These are phyloP conservation scores for Hemistola chrysoprasaria DNA, from an alignment of 2,888 invertebrate genomes.

Conservation along the genomic window DNA sequence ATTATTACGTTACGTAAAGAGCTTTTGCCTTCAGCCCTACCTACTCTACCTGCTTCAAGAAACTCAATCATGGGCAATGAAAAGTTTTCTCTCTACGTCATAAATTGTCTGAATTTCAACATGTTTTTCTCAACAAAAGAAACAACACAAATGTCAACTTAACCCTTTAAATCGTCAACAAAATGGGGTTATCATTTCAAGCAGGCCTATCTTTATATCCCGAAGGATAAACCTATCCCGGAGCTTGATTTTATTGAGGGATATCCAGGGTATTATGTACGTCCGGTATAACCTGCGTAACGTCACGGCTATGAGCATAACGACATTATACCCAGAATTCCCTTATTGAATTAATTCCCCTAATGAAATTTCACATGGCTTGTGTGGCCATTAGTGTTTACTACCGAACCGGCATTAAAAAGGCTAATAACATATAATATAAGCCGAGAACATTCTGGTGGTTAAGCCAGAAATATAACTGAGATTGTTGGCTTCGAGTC, in stretches of 20 bases:
- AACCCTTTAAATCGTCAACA: constrained; percentile 3
- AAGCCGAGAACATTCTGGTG: constrained; percentile 9
- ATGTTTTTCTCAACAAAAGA: constrained; percentile 10
- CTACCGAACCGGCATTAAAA: constrained; percentile 29
- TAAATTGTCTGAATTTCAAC: too few species aligned
- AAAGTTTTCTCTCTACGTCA: too few species aligned
- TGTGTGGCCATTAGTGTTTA: constrained; percentile 39
- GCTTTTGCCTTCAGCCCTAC: background rate
- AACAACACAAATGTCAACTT: background rate
- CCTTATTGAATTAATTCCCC: too few species aligned
- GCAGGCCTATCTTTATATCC: constrained; percentile 9
- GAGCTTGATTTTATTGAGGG: constrained; percentile 6
- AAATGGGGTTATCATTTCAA: constrained; percentile 9
- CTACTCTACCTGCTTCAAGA: too few species aligned
- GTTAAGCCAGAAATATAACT: constrained; percentile 19
- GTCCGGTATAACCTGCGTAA: constrained; percentile 17
- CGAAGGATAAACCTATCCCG: constrained; percentile 5
- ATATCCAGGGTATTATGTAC: constrained; percentile 11
- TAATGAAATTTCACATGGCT: constrained; percentile 36
- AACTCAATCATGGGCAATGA: too few species aligned
- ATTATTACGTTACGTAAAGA: constrained; percentile 1
- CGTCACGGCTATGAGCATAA: constrained; percentile 27
- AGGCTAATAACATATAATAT: constrained; percentile 31
- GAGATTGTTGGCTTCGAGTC: constrained; percentile 41
- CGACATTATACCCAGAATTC: constrained; percentile 29